phyloP scores from a whole-genome alignment of 2,113 vertebrate genomes.

The Aythya baeri region DNA sequence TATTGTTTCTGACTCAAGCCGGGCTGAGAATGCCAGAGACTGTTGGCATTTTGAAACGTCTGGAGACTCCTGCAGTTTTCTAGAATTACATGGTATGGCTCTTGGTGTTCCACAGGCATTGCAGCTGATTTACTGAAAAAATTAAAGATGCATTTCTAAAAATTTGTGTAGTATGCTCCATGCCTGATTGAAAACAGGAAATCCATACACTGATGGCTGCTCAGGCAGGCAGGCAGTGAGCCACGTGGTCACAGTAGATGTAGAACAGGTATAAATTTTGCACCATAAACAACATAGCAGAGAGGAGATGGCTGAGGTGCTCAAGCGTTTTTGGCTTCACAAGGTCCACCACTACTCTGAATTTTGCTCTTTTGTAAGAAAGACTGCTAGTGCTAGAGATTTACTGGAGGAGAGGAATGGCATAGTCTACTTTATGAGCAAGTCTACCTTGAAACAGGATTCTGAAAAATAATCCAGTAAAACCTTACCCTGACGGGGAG shows the following conservation, averaged over 20 bases:
- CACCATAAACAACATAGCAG: background rate
- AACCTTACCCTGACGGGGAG: background rate
- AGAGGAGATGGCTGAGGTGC: background rate
- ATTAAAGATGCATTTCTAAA: background rate
- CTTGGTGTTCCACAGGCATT: background rate
- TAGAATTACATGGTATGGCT: background rate
- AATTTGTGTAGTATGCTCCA: background rate
- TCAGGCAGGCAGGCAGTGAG: background rate
- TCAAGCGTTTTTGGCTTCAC: background rate
- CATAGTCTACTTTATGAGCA: background rate
- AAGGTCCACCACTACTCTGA: background rate
- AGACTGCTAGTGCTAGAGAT: background rate
- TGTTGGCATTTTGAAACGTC: background rate
- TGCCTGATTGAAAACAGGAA: background rate
- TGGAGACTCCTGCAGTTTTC: conserved; percentile 9
- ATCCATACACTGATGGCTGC: background rate
- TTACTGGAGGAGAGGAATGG: background rate
- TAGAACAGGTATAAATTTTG: background rate
- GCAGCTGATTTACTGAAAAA: background rate
- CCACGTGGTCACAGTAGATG: background rate
- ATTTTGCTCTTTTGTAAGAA: background rate
- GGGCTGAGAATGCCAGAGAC: background rate
- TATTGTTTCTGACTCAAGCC: conserved; percentile 34
- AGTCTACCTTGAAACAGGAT: background rate
- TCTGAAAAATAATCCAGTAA: background rate